phyloP scores from a whole-genome alignment of 2,797 vertebrate genomes.

The Sebastes melanostomus region DNA sequence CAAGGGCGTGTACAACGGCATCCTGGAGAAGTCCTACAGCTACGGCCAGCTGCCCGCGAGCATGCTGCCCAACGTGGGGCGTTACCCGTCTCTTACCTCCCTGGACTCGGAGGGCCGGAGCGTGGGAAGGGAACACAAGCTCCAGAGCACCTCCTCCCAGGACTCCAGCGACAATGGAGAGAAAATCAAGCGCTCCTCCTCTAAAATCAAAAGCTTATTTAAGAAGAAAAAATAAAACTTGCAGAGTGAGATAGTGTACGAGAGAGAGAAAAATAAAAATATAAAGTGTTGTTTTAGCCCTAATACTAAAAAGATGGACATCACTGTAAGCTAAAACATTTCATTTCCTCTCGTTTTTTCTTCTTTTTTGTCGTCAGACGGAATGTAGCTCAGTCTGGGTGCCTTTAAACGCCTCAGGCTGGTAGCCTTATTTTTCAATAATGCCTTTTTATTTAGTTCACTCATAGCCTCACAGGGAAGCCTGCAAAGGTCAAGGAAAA shows the following conservation, averaged over 20 bases:
- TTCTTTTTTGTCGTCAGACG: conserved; percentile 74
- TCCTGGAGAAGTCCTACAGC: conserved; percentile 98
- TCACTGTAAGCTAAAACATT: conserved; percentile 78
- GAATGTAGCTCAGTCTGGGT: conserved; percentile 89
- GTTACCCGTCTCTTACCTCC: conserved; percentile 88
- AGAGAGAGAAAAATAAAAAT: conserved; percentile 30
- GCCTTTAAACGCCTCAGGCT: conserved; percentile 72
- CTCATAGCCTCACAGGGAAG: conserved; percentile 80
- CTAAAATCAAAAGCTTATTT: conserved; percentile 97
- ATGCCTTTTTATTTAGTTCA: conserved; percentile 83
- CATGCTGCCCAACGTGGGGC: conserved; percentile 87
- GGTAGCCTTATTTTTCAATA: conserved; percentile 81
- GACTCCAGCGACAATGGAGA: conserved; percentile 93
- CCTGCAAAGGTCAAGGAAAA: conserved; percentile 76
- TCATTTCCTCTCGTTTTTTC: conserved; percentile 69
- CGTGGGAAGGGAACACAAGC: conserved; percentile 85
- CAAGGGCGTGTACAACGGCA: conserved; percentile 91
- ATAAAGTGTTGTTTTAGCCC: conserved; percentile 68
- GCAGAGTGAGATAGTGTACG: conserved; percentile 10
- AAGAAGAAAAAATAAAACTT: conserved; percentile 90
- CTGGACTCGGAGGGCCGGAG: conserved; percentile 87
- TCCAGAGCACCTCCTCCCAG: conserved; percentile 89
- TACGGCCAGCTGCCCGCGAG: conserved; percentile 91
- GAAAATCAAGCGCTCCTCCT: conserved; percentile 93
- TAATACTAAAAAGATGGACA: conserved; percentile 67